These are phyloP conservation scores for Sturnus vulgaris DNA, from an alignment of 2,113 vertebrate species.

Conservation along the genomic window DNA sequence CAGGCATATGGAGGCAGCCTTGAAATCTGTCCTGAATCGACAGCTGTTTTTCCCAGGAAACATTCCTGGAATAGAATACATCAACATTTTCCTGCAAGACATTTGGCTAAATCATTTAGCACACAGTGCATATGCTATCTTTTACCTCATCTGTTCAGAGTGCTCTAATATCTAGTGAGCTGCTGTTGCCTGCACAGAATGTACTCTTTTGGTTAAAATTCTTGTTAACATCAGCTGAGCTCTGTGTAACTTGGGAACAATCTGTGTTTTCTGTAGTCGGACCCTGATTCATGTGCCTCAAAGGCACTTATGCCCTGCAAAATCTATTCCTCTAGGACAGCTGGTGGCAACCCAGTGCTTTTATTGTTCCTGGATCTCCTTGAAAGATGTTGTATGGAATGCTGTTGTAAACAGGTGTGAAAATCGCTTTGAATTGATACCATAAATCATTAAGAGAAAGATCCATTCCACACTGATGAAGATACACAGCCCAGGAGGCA, in stretches of 20 bases:
- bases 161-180: background rate
- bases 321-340: background rate
- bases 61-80: constrained; percentile 18
- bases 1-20: background rate
- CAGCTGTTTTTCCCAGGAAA: constrained; percentile 30
- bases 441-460: background rate
- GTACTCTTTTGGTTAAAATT: background rate
- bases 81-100: constrained; percentile 19
- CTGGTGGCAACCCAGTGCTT: background rate
- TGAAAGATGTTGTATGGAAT: background rate
- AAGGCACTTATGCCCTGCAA: background rate
- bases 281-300: background rate
- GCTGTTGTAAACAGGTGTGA: background rate
- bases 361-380: background rate
- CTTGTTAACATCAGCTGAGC: background rate
- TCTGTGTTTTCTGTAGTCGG: background rate
- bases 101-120: constrained; percentile 6
- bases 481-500: background rate
- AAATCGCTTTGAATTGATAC: background rate
- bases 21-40: background rate
- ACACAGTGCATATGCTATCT: background rate
- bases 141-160: constrained; percentile 11
- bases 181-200: background rate
- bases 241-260: background rate
- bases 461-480: background rate